Conservation (phyloP, 1,140 invertebrate genomes). For the Calephelis virginiensis region DNA sequence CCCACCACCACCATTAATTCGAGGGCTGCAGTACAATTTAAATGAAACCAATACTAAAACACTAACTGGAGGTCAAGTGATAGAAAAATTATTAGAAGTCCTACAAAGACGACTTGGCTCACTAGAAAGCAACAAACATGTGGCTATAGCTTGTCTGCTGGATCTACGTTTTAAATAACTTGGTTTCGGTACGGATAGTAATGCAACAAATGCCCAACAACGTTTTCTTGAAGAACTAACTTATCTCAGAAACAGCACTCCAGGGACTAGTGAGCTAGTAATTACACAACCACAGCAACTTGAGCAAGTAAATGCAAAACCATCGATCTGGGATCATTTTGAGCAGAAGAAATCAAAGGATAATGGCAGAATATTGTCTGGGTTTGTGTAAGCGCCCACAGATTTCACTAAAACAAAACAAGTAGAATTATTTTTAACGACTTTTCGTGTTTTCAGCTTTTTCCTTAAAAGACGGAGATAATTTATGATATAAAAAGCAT, state of each 20-base stretch:
- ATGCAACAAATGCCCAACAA: constrained; percentile 8
- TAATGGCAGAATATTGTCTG: too few relatives aligned
- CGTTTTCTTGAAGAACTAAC: neutral
- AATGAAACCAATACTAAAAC: neutral
- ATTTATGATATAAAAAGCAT: too few relatives aligned
- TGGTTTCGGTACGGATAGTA: constrained; percentile 11
- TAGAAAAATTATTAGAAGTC: constrained; percentile 4
- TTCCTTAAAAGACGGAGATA: too few relatives aligned
- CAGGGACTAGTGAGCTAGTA: neutral
- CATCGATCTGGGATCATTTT: constrained; percentile 20
- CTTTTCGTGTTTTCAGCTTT: too few relatives aligned
- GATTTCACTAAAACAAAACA: too few relatives aligned
- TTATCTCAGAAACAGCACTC: constrained; percentile 2
- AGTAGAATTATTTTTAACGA: too few relatives aligned
- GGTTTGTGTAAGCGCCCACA: too few relatives aligned
- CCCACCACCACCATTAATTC: neutral
- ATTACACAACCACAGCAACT: constrained; percentile 17
- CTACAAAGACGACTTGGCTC: neutral
- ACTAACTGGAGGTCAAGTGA: neutral
- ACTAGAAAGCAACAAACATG: constrained; percentile 1
- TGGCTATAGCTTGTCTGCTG: constrained; percentile 2
- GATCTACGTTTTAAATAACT: constrained; percentile 6
- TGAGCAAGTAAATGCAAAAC: constrained; percentile 16
- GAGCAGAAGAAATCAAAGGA: neutral
- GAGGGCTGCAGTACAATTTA: neutral